Percentiles rank a stretch among this genome's conserved stretches.
These are phyloP conservation scores for Monopis laevigella DNA, from an alignment of 2,888 invertebrate species.

Conservation along the genomic window DNA sequence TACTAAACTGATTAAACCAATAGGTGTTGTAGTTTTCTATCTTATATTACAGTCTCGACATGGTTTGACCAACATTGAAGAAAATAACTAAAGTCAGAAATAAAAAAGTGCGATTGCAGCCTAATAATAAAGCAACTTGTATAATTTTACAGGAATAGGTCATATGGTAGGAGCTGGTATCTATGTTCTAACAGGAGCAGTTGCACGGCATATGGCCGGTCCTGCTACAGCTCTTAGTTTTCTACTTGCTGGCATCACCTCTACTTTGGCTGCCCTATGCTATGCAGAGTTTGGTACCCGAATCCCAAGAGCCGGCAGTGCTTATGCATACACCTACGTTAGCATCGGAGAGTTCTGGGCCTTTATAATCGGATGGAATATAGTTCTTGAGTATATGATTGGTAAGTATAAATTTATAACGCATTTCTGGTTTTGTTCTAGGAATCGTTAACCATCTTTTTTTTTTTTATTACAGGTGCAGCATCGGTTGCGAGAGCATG, in stretches of 20 bases:
- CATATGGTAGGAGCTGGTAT: slow-evolving; percentile 97
- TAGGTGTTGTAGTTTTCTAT: no score
- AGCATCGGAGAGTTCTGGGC: slow-evolving; percentile 95
- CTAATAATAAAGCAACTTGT: no score
- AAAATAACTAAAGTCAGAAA: no score
- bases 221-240: slow-evolving; percentile 81
- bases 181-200: slow-evolving; percentile 88
- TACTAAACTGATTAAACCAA: no score
- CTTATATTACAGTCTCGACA: no score
- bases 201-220: slow-evolving; percentile 82
- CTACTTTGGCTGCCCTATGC: slow-evolving; percentile 82
- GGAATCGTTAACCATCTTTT: background rate
- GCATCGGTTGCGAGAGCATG: slow-evolving; percentile 90
- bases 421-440: background rate
- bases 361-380: slow-evolving; percentile 95
- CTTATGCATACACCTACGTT: slow-evolving; percentile 93
- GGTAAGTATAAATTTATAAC: no score
- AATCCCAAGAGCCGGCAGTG: slow-evolving; percentile 90
- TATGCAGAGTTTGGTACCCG: slow-evolving; percentile 91
- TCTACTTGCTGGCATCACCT: slow-evolving; percentile 79
- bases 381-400: slow-evolving; percentile 89
- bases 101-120: no score
- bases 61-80: no score
- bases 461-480: slow-evolving; percentile 67
- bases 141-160: slow-evolving; percentile 75